Percentiles rank a stretch among this genome's conserved stretches.
Conservation (phyloP, 2,113 vertebrate species). For the Solenodon paradoxus region DNA sequence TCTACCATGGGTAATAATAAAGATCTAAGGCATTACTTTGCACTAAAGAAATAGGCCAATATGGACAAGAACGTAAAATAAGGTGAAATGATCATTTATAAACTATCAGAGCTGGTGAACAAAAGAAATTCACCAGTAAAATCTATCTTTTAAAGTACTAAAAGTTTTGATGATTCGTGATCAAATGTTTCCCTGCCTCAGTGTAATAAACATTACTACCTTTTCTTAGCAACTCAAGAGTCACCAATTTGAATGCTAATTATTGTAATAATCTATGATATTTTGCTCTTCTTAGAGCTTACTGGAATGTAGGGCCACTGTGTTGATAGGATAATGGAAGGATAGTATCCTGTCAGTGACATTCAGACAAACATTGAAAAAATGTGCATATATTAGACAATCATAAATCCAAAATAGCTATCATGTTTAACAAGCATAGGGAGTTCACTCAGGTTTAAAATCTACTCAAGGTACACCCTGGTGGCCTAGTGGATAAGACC, state of each 20-base stretch:
- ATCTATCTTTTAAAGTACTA: not conserved
- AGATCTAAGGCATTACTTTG: not conserved
- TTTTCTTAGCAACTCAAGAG: not conserved
- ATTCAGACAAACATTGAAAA: not conserved
- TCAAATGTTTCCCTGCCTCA: not conserved
- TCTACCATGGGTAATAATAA: not conserved
- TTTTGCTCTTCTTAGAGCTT: not conserved
- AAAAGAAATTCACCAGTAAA: not conserved
- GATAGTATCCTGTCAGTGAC: not conserved
- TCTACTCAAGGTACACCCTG: no score
- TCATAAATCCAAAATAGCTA: not conserved
- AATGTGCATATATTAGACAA: not conserved
- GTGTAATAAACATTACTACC: not conserved
- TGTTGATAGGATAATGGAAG: not conserved
- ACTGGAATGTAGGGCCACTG: not conserved
- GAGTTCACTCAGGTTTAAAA: constrained; percentile 2
- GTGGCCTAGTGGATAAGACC: no score
- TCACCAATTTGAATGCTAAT: not conserved
- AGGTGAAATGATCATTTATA: not conserved
- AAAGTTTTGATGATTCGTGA: not conserved
- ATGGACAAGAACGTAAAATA: not conserved
- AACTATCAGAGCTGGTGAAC: not conserved
- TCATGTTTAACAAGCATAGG: not conserved
- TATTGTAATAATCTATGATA: not conserved
- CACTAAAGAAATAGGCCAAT: not conserved